Percentiles rank a stretch among this genome's conserved stretches.
These are phyloP conservation scores for Pelecanoides urinatrix DNA, from an alignment of 2,113 vertebrate species.

Conservation along the genomic window DNA sequence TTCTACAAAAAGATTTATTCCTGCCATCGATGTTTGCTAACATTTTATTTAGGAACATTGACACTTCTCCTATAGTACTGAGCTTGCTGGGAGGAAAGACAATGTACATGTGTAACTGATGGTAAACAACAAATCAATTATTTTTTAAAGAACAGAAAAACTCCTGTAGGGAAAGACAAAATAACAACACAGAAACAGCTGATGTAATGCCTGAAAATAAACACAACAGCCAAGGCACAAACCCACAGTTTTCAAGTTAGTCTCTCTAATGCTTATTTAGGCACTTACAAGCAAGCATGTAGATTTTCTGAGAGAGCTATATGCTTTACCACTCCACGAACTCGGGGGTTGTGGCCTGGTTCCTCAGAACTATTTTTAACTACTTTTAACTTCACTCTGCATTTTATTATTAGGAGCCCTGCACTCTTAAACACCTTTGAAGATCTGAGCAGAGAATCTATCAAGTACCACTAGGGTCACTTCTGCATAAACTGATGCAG, in stretches of 20 bases:
- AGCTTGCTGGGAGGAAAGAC: constrained; percentile 23
- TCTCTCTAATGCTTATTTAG: not conserved
- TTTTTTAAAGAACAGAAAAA: not conserved
- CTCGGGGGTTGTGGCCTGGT: not conserved
- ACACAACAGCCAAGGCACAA: not conserved
- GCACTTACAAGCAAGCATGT: not conserved
- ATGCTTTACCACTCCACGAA: not conserved
- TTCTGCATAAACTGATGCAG: not conserved
- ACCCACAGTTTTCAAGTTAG: not conserved
- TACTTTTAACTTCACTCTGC: not conserved
- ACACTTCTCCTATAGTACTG: constrained; percentile 25
- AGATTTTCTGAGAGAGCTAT: not conserved
- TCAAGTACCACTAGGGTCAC: not conserved
- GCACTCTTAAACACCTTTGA: not conserved
- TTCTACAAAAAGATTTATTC: not conserved
- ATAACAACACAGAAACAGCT: not conserved
- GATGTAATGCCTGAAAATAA: not conserved
- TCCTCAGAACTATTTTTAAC: not conserved
- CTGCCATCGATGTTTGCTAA: not conserved
- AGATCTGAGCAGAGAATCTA: not conserved
- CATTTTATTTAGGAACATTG: not conserved
- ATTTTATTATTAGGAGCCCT: not conserved
- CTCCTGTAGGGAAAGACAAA: not conserved
- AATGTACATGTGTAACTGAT: not conserved
- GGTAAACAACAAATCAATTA: not conserved